phyloP scores from a whole-genome alignment of 2,888 invertebrate genomes.

The Steinernema carpocapsae region DNA sequence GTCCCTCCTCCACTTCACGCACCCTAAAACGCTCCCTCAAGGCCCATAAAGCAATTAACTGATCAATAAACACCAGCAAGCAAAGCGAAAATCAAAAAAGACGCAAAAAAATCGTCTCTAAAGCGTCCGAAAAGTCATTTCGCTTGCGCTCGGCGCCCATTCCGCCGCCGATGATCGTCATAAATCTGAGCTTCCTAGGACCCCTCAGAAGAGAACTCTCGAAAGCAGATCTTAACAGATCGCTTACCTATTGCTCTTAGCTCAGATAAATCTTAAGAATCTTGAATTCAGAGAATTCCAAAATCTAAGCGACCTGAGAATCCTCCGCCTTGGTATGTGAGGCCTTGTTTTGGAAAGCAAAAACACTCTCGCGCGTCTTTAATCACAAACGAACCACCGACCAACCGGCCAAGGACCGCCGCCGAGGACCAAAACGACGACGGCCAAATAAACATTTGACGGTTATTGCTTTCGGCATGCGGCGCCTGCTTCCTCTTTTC shows the following conservation, averaged over 20 bases:
- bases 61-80: neutral
- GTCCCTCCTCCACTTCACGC: too few relatives aligned
- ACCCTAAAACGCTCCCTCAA: neutral
- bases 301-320: too few relatives aligned
- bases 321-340: too few relatives aligned
- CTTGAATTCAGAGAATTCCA: too few relatives aligned
- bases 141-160: neutral
- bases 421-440: neutral
- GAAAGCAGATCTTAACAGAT: too few relatives aligned
- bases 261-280: too few relatives aligned
- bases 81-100: neutral
- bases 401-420: neutral
- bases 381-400: conserved; percentile 16
- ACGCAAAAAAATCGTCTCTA: neutral
- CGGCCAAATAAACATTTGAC: conserved; percentile 29
- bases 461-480: conserved; percentile 20
- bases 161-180: conserved; percentile 8
- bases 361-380: conserved; percentile 16
- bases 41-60: neutral
- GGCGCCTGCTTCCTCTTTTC: too few relatives aligned
- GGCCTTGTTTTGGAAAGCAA: conserved; percentile 20
- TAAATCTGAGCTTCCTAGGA: conserved; percentile 10
- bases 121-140: neutral
- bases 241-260: too few relatives aligned
- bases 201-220: too few relatives aligned